Evolutionary conservation across 2,113 vertebrate species (phyloP), one percentile per base, ranked within the genome.

Genomic region (Mastomys natalensis): DNA sequence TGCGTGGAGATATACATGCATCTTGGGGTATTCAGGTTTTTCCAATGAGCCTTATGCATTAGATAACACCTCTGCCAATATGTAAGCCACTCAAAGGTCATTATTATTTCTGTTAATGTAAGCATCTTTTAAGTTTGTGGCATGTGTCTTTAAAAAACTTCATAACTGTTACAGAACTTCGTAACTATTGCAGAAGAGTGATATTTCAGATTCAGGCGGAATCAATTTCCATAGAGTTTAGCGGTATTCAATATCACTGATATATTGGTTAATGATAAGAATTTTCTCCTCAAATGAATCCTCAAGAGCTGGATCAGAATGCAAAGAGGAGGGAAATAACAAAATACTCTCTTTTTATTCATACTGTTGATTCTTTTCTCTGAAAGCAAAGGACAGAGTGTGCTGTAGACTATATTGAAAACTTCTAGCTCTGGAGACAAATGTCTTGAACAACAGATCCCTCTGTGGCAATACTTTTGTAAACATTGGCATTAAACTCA

Each of bases 381-480:
- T 87, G 60, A n/a, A 92, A 80, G 85, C 40, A 85, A 85, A 62
- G 29, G 11, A 80, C 22, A 64, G n/a, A 77, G 13, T 48, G 48
- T 95, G 7, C 34, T 82, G 5, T 76, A 29, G 58, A 62, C 92
- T 94, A 95, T 51, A 92, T 4, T 72, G 8, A 77, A 91, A 58
- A 43, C 80, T 80, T 70, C 81, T 21, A 90, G 51, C 84, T 88
- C 85, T 74, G 24, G 51, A 11, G 51, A 95, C 72, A 86, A 87
- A 87, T 93, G 95, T 58, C 15, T 34, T 89, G 11, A n/a, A 72
- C 87, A 95, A 95, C 93, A 89, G 70, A 96, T 73, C 90, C 53
- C 43, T 93, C 64, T 26, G 55, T 89, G 60, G 5, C 55, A 60
- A 80, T 48, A 86, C 74, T 93, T 94, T 97, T 94, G 29, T 90